A percentile compares a stretch with the other conserved stretches of the same genome.
phyloP scores from a whole-genome alignment of 2,888 invertebrate genomes.

The Drosophila paranaensis region DNA sequence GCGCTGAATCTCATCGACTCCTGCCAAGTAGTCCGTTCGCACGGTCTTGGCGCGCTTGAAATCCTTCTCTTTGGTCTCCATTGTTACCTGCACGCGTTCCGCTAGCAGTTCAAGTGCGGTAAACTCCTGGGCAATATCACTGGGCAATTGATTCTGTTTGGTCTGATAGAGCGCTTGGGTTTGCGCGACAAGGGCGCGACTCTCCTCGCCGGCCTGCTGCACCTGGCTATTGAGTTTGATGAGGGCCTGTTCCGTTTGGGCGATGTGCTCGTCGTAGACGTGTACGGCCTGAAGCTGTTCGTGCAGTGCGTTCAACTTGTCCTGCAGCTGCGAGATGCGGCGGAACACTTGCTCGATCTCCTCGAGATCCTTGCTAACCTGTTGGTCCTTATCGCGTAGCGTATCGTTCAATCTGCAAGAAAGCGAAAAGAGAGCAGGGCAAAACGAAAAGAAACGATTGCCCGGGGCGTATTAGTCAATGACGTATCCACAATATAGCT shows the following conservation, averaged over 20 bases:
- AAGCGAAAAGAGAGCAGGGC: conserved; percentile 6
- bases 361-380: conserved; percentile 90
- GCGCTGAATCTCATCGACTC: conserved; percentile 91
- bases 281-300: conserved; percentile 89
- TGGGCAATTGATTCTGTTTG: conserved; percentile 88
- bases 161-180: conserved; percentile 88
- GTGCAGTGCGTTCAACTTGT: conserved; percentile 88
- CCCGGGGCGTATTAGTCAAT: conserved; percentile 62
- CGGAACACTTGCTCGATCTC: conserved; percentile 91
- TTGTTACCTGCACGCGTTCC: conserved; percentile 91
- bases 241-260: conserved; percentile 87
- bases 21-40: conserved; percentile 91
- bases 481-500: conserved; percentile 26
- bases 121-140: conserved; percentile 92
- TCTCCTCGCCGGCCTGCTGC: conserved; percentile 86
- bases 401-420: conserved; percentile 91
- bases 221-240: conserved; percentile 87
- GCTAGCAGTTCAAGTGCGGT: conserved; percentile 92
- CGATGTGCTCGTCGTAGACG: conserved; percentile 91
- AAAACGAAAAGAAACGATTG: conserved; percentile 18
- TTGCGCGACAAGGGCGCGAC: conserved; percentile 87
- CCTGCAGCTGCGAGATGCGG: conserved; percentile 89
- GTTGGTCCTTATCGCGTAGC: conserved; percentile 90
- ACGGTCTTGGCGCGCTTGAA: conserved; percentile 94
- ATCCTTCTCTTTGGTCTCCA: conserved; percentile 95